Evolutionary conservation across 2,113 vertebrate genomes (phyloP), one percentile per base, ranked within the genome.

Genomic region (Chamaea fasciata): DNA sequence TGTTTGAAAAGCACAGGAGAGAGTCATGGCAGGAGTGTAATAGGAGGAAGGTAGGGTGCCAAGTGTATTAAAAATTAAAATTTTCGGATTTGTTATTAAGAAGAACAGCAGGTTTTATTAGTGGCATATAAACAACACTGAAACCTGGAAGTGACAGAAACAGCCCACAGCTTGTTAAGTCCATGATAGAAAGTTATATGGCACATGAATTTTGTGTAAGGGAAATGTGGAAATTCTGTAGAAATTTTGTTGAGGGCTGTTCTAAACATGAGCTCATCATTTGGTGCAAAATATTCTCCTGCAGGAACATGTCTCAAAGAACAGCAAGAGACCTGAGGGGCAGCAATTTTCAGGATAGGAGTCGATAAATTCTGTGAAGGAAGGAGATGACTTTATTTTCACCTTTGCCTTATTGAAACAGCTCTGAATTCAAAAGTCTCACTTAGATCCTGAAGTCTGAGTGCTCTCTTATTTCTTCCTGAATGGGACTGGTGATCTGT

Each of bases 161-260:
- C 82, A 71, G 49, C 59, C 84, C 80, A 83, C 17, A 0, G 37
- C 82, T 96, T 93, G 79, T 85, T 86, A 85, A 94, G 63, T 89
- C 77, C 53, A 6, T 53, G 44, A 95, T 83, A 87, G 87, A 95
- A 88, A 83, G 71, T 86, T 90, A 52, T 78, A 91, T 93, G 92
- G 73, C 41, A 41, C 14, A 41, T 41, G 41, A 41, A 41, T 41
- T 41, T 41, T 41, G 41, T 41, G 41, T 13, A 41, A 41, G 41
- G 41, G 41, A 41, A 41, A 78, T 2, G 3, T 59, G 62, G 83
- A 83, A 93, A 41, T 41, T 41, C 14, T 41, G 41, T 41, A 13
- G 41, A 41, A 41, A 92, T 79, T 63, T 83, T 92, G 42, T 92
- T 78, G 69, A 78, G 92, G 76, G 63, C 70, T 53, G 68, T 79